Evolutionary conservation across 1,140 invertebrate genomes (phyloP).

Genomic region (Ceratosolen fusciceps): DNA sequence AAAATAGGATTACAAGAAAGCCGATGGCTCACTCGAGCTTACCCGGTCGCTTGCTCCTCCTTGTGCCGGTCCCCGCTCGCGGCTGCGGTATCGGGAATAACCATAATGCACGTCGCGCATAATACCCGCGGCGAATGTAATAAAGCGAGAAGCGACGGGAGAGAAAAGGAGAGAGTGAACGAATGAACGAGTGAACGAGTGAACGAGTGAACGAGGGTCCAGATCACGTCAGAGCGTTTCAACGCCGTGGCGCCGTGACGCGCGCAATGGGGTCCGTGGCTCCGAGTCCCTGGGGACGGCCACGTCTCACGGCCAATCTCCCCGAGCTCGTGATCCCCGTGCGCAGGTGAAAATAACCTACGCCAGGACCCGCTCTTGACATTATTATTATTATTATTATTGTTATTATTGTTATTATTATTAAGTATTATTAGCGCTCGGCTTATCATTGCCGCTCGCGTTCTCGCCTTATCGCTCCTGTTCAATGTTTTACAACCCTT

Average conservation of each 20-base stretch:
- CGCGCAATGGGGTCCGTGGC: conserved; percentile 21
- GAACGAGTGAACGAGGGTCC: background rate
- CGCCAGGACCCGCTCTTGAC: background rate
- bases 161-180: background rate
- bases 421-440: too few relatives aligned
- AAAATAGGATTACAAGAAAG: background rate
- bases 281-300: background rate
- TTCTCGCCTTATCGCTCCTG: too few relatives aligned
- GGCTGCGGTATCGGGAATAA: background rate
- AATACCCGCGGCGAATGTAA: background rate
- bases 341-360: conserved; percentile 28
- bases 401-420: too few relatives aligned
- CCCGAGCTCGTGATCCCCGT: conserved; percentile 4
- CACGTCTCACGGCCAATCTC: conserved; percentile 33
- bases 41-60: too few relatives aligned
- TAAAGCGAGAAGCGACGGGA: background rate
- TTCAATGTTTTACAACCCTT: too few relatives aligned
- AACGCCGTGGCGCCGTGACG: conserved; percentile 33
- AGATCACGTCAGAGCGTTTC: conserved; percentile 34
- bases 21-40: too few relatives aligned
- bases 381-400: too few relatives aligned
- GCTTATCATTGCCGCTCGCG: too few relatives aligned
- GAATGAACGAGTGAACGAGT: background rate
- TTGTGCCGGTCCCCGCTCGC: too few relatives aligned
- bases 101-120: background rate